Base-by-base conservation (phyloP, 1,140 invertebrate species). In the Papilio xuthus region DNA sequence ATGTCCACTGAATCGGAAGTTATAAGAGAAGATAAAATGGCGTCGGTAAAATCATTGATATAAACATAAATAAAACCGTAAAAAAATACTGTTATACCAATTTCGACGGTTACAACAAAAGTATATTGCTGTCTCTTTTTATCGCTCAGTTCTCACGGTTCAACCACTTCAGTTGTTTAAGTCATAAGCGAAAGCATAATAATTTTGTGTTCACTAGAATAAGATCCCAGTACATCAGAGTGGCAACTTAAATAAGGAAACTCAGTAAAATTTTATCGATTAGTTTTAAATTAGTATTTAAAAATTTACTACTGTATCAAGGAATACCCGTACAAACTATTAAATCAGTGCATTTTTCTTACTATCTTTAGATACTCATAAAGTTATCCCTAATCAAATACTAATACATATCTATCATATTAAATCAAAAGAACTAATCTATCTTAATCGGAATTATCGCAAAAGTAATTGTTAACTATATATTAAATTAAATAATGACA, bases 131-230 rank as follows among this genome's bases (percentile, higher is more conserved):
- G 78, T 89, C 88, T 85, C 84, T 81, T 71, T 90, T 78, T 78
- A 60, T 56, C 84, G 42, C 72, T 67, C 75, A 83, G 77, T 86
- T 88, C 83, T 85, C 85, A 84, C 83, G 83, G 81, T 86, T 79
- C 86, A 85, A 82, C 80, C 83, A 83, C 79, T 79, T 71, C 70
- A n/a, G 67, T 15, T 67, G 84, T 82, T 2, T 42, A 83, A 87
- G 44, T 79, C 3, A 82, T 3, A 72, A 81, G 79, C 53, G 10
- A 2, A 67, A 67, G 26, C 15, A 6, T 26, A 12, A 13, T 50
- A 50, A 8, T 32, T 7, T 18, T 7, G 4, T 26, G 13, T 53
- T 53, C 26, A 63, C 10, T 28, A 32, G 18, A 12, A 63, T 4
- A 12, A 32, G 6, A 28, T 15, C 23, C 4, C 26, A 67, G 2